Evolutionary conservation across 2,888 invertebrate genomes (phyloP).

Genomic region (Eumacrocentrus americanus): DNA sequence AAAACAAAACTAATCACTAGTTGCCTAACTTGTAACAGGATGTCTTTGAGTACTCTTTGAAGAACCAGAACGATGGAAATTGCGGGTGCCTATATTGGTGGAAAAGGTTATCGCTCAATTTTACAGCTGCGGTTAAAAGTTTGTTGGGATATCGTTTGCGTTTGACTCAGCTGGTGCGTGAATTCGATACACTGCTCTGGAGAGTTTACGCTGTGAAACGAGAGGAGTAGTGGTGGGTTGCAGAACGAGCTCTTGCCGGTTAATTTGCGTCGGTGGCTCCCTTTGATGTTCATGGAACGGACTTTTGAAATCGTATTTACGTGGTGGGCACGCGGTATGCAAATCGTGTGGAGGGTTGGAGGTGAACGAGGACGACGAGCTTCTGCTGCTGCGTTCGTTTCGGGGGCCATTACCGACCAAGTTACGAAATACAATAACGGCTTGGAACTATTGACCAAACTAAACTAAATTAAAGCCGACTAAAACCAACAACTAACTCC

Average conservation of each 20-base stretch:
- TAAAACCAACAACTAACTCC: slow-evolving; percentile 37
- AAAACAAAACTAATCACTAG: too few species aligned
- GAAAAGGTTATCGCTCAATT: not conserved
- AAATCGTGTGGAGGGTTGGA: slow-evolving; percentile 36
- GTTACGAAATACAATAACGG: slow-evolving; percentile 44
- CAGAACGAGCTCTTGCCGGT: too few species aligned
- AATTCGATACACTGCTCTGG: slow-evolving; percentile 18
- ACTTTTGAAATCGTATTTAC: slow-evolving; percentile 47
- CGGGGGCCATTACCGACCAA: slow-evolving; percentile 19
- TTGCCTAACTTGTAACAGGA: too few species aligned
- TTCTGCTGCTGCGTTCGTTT: slow-evolving; percentile 19
- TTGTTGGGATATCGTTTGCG: slow-evolving; percentile 6
- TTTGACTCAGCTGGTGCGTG: slow-evolving; percentile 26
- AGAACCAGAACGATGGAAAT: not conserved
- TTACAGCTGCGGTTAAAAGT: slow-evolving; percentile 3
- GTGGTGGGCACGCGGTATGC: slow-evolving; percentile 37
- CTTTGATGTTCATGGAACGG: slow-evolving; percentile 44
- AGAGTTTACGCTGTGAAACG: slow-evolving; percentile 19
- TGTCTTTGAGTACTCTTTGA: too few species aligned
- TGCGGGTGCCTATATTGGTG: not conserved
- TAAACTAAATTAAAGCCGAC: slow-evolving; percentile 45
- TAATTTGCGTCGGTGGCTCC: slow-evolving; percentile 36
- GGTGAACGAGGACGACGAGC: slow-evolving; percentile 10
- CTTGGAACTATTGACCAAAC: slow-evolving; percentile 44
- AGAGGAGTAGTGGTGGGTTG: too few species aligned